Evolutionary conservation across 2,113 vertebrate genomes (phyloP), one percentile per base, ranked within the genome.

Genomic region (Urocitellus parryii): DNA sequence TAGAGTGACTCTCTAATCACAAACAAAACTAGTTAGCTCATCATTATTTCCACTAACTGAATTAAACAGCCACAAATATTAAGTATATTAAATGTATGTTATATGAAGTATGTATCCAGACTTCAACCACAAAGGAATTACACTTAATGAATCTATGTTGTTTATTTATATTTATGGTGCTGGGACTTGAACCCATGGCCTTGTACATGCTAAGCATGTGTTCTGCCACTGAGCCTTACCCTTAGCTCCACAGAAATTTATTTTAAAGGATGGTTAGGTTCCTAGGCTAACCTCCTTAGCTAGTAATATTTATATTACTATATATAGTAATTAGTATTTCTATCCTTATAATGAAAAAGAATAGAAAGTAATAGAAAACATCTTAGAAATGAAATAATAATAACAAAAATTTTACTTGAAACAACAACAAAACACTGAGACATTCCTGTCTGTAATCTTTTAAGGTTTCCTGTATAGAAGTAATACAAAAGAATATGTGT

Each of bases 71-170:
- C 32, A 85, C 22, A 95, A 72, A 84, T 70, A 95, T 5, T 56
- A 63, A 74, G 29, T 51, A 84, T 63, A 95, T 4, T 45, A 63
- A 74, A n/a, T 68, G 29, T 45, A 32, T 34, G 24, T 37, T 90
- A 13, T 45, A 32, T 74, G 39, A 79, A 53, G 5, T 63, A 5
- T 74, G 3, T 63, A 56, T 56, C 4, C 13, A 92, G 76, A 58
- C 34, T 27, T 90, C 80, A 95, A 42, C 4, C 14, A 90, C 12
- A 70, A 85, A 95, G 39, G 27, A 94, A 80, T 83, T 85, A 61
- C 3, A 39, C 5, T 58, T 89, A 24, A 82, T 20, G 76, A 77
- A 82, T 51, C 42, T 78, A 81, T 88, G 90, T 79, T 20, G 80
- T 34, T 67, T 67, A 34, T 34, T 68, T 68, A 39, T 37, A 56